Conservation (phyloP, 2,797 vertebrate genomes). For the Oreochromis grahami region DNA sequence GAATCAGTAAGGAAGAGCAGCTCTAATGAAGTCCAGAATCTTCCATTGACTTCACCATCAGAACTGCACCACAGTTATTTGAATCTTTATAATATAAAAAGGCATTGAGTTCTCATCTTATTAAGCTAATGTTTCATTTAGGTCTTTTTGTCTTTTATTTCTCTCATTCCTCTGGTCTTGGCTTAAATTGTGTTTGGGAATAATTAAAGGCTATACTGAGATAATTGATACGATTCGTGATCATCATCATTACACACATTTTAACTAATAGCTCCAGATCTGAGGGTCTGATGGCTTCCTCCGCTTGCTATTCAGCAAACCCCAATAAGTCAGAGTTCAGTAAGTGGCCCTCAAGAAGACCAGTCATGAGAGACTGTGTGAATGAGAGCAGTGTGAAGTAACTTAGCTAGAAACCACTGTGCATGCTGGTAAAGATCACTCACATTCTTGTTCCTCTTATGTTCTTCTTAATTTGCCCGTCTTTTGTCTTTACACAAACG, state of each 20-base stretch:
- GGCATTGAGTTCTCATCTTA: neutral
- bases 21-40: neutral
- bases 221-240: neutral
- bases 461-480: neutral
- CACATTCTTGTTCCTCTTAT: neutral
- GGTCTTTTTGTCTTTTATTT: neutral
- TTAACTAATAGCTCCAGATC: neutral
- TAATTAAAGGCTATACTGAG: neutral
- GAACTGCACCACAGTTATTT: neutral
- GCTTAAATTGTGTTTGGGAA: neutral
- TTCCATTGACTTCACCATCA: neutral
- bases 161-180: neutral
- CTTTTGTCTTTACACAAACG: conserved; percentile 9
- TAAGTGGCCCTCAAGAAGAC: conserved; percentile 23
- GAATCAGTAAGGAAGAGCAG: neutral
- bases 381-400: conserved; percentile 1
- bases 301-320: conserved; percentile 37
- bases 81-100: neutral
- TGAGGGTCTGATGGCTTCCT: conserved; percentile 4
- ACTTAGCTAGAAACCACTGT: conserved; percentile 2
- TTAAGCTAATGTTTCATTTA: neutral
- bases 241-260: neutral
- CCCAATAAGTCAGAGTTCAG: conserved; percentile 28
- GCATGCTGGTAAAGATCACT: neutral
- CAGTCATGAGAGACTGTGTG: conserved; percentile 23